Percentiles rank a stretch among this genome's conserved stretches.
Evolutionary conservation across 2,113 vertebrate genomes (phyloP).

Genomic region (Pipra filicauda): DNA sequence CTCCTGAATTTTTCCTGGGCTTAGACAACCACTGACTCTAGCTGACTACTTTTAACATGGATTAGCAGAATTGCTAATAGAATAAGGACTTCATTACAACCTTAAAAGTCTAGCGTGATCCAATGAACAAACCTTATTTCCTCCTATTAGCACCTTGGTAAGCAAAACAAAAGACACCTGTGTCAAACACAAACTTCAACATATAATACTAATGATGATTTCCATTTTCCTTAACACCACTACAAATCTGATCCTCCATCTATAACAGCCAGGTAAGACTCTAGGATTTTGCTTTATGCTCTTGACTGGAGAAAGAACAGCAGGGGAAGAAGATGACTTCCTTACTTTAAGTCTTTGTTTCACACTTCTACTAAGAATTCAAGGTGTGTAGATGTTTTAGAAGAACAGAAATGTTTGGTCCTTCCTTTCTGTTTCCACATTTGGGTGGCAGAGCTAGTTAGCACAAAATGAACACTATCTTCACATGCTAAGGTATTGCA

Average conservation of each 20-base stretch:
- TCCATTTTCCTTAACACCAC: neutral
- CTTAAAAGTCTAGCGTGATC: neutral
- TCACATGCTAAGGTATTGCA: neutral
- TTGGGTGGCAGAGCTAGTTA: neutral
- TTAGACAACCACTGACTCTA: neutral
- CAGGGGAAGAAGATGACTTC: neutral
- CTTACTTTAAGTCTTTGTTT: neutral
- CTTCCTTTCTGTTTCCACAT: neutral
- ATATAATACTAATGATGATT: neutral
- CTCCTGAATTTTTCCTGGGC: neutral
- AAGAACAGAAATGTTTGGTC: neutral
- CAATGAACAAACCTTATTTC: neutral
- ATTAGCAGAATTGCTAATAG: neutral
- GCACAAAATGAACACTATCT: neutral
- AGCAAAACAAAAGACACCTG: neutral
- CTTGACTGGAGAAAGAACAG: neutral
- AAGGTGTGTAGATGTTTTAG: neutral
- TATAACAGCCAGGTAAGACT: neutral
- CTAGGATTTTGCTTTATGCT: neutral
- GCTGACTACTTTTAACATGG: neutral
- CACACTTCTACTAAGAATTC: neutral
- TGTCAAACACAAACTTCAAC: neutral
- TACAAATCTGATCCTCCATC: neutral
- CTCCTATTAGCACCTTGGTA: rapidly evolving
- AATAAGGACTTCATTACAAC: neutral